Conservation (phyloP, 2,888 invertebrate species). For the Minunthozetes semirufus region DNA sequence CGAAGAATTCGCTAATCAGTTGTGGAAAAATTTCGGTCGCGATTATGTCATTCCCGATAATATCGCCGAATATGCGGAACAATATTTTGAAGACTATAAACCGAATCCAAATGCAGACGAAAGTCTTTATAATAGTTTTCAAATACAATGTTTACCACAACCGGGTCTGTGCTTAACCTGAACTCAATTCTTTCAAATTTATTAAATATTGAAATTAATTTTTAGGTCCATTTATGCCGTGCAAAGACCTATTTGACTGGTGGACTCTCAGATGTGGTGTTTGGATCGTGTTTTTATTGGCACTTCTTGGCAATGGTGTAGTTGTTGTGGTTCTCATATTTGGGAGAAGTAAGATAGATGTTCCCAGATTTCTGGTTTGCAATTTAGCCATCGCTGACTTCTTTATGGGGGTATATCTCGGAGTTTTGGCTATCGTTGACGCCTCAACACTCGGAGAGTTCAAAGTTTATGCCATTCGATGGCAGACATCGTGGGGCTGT, state of each 20-base stretch:
- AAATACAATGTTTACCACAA: slow-evolving; percentile 44
- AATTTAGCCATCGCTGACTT: slow-evolving; percentile 95
- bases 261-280: slow-evolving; percentile 94
- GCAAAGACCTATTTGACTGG: slow-evolving; percentile 93
- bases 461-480: slow-evolving; percentile 88
- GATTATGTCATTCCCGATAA: slow-evolving; percentile 60
- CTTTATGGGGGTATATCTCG: slow-evolving; percentile 90
- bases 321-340: slow-evolving; percentile 88
- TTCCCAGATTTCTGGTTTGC: slow-evolving; percentile 90
- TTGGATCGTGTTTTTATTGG: slow-evolving; percentile 92
- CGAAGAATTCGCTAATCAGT: slow-evolving; percentile 61
- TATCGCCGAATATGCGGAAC: slow-evolving; percentile 63
- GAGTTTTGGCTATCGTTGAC: slow-evolving; percentile 87
- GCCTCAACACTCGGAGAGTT: slow-evolving; percentile 92
- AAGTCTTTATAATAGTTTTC: slow-evolving; percentile 37
- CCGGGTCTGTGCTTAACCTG: slow-evolving; percentile 44
- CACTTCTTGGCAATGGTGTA: slow-evolving; percentile 89
- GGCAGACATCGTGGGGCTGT: slow-evolving; percentile 93
- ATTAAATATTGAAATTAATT: not conserved
- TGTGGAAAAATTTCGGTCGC: slow-evolving; percentile 63
- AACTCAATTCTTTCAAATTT: not conserved
- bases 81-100: slow-evolving; percentile 56
- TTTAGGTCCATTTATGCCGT: slow-evolving; percentile 83
- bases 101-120: slow-evolving; percentile 39
- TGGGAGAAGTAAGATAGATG: slow-evolving; percentile 87